Percentiles rank a stretch among this genome's conserved stretches.
Conservation (phyloP, 2,113 vertebrate species). For the Addax nasomaculatus region DNA sequence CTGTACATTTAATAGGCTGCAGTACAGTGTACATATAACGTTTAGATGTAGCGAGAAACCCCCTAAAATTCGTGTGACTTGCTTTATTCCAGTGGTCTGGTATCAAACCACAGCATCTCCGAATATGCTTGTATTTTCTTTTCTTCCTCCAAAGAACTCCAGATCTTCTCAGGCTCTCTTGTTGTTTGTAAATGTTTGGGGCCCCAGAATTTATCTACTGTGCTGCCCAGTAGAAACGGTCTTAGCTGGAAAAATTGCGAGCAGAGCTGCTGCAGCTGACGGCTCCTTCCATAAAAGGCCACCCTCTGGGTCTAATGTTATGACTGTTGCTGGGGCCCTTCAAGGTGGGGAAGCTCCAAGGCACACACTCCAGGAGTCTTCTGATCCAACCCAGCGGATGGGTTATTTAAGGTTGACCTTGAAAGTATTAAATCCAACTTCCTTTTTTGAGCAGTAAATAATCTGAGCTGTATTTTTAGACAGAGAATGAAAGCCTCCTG, state of each 20-base stretch:
- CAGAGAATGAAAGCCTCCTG: background rate
- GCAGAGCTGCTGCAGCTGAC: background rate
- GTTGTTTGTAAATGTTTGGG: background rate
- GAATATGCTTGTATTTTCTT: background rate
- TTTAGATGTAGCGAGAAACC: background rate
- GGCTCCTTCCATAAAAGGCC: conserved; percentile 63
- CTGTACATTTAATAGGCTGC: background rate
- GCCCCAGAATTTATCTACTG: background rate
- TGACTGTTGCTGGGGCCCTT: conserved; percentile 15
- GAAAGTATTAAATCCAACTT: background rate
- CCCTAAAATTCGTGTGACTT: background rate
- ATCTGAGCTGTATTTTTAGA: background rate
- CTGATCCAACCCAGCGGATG: background rate
- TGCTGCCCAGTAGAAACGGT: background rate
- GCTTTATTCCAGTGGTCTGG: background rate
- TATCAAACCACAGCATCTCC: background rate
- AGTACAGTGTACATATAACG: background rate
- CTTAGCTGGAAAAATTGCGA: background rate
- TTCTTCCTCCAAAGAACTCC: background rate
- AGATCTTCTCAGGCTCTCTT: background rate
- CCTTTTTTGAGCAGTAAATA: background rate
- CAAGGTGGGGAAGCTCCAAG: background rate
- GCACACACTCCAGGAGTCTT: background rate
- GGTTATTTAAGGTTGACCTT: conserved; percentile 49
- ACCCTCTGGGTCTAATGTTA: background rate